A percentile compares a stretch with the other conserved stretches of the same genome.
Conservation (phyloP, 2,797 vertebrate genomes). For the Calcarius lapponicus region DNA sequence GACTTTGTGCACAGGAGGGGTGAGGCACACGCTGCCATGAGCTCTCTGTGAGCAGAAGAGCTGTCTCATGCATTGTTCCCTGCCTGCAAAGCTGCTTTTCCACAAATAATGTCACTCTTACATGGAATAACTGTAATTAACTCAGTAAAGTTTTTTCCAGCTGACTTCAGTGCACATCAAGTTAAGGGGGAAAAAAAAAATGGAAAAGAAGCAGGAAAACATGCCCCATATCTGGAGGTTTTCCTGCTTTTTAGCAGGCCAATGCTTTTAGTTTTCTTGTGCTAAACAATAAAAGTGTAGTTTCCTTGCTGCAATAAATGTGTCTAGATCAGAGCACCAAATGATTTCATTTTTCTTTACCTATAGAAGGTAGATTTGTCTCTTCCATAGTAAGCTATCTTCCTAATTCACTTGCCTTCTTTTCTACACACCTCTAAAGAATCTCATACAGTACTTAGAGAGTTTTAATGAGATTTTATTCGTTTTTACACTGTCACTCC, state of each 20-base stretch:
- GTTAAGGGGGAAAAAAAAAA: not conserved
- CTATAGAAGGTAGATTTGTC: not conserved
- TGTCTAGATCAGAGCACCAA: not conserved
- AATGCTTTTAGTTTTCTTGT: not conserved
- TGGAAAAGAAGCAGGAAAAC: not conserved
- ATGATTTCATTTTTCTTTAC: not conserved
- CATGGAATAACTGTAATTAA: not conserved
- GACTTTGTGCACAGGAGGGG: accelerated
- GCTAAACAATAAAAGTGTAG: not conserved
- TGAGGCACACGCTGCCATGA: accelerated
- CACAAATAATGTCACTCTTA: not conserved
- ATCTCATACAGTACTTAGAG: not conserved
- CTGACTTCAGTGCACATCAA: not conserved
- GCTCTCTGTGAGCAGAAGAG: not conserved
- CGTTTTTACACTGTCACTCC: not conserved
- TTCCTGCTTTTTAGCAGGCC: not conserved
- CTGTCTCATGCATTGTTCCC: not conserved
- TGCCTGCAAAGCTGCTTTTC: not conserved
- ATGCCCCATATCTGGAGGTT: accelerated
- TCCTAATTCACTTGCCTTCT: not conserved
- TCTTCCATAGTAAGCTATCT: not conserved
- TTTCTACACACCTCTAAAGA: not conserved
- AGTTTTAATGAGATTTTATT: not conserved
- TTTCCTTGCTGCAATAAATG: not conserved
- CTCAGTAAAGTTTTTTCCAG: not conserved